These are phyloP conservation scores for Chironomus tentans DNA, from an alignment of 2,888 invertebrate genomes.

Conservation along the genomic window DNA sequence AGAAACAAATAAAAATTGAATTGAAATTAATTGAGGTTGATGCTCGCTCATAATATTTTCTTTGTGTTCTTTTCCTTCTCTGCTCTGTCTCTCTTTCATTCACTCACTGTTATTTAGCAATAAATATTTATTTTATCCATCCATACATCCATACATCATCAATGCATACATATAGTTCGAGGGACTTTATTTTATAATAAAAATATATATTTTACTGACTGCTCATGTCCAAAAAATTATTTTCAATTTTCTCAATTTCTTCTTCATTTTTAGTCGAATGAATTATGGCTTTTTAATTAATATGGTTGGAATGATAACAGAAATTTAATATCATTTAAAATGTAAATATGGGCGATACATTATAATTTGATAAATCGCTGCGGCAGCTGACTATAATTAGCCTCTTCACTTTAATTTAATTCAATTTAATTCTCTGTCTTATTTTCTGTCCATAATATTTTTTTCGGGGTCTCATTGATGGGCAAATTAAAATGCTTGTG, in stretches of 20 bases:
- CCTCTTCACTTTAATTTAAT: neutral
- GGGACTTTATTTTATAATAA: neutral
- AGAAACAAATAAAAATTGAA: constrained; percentile 26
- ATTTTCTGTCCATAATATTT: neutral
- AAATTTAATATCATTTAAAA: neutral
- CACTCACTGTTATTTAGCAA: neutral
- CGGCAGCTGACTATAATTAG: constrained; percentile 1
- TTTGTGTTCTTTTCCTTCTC: neutral
- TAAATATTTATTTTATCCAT: neutral
- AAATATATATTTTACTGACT: neutral
- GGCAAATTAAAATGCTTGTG: no score
- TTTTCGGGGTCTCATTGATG: neutral
- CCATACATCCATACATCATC: neutral
- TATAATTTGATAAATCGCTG: constrained; percentile 8
- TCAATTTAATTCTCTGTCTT: neutral
- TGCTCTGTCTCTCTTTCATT: neutral
- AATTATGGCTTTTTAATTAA: constrained; percentile 26
- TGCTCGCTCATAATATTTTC: constrained; percentile 22
- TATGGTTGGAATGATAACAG: neutral
- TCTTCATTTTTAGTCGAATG: neutral
- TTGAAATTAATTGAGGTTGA: constrained; percentile 27
- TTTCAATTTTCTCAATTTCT: neutral
- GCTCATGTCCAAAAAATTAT: neutral
- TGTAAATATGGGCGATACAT: constrained; percentile 1
- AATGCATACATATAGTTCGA: neutral